phyloP scores from a whole-genome alignment of 2,888 invertebrate species.

The Stramonita haemastoma region DNA sequence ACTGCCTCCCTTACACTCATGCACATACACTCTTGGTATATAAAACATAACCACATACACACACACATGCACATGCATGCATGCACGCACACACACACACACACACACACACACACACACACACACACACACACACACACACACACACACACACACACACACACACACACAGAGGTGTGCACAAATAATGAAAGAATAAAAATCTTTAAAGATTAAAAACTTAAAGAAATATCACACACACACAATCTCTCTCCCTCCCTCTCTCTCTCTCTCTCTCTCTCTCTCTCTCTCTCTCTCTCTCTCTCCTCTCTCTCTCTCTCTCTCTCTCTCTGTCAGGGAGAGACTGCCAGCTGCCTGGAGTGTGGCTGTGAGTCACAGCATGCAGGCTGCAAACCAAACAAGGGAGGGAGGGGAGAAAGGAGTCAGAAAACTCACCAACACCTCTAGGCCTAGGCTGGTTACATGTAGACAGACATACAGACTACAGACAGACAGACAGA shows the following conservation, averaged over 20 bases:
- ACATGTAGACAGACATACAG: too few relatives aligned
- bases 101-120: neutral
- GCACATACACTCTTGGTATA: slow-evolving; percentile 2
- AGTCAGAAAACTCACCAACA: too few relatives aligned
- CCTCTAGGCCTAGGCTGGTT: too few relatives aligned
- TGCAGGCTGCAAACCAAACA: too few relatives aligned
- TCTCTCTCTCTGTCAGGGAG: too few relatives aligned
- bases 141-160: slow-evolving; percentile 20
- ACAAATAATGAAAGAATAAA: neutral
- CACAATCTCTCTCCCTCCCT: neutral
- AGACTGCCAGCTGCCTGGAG: too few relatives aligned
- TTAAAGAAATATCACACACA: neutral
- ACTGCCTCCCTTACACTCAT: too few relatives aligned
- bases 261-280: neutral
- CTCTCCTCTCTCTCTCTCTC: neutral
- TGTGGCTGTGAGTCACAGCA: too few relatives aligned
- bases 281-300: neutral
- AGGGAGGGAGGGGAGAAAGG: too few relatives aligned
- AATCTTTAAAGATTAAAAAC: neutral
- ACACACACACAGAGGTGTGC: neutral
- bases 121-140: too few relatives aligned
- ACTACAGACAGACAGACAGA: too few relatives aligned
- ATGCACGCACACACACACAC: neutral
- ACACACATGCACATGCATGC: neutral
- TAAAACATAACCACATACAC: slow-evolving; percentile 8